Base-by-base conservation (phyloP, 2,797 vertebrate species). In the Clarias fuscus region DNA sequence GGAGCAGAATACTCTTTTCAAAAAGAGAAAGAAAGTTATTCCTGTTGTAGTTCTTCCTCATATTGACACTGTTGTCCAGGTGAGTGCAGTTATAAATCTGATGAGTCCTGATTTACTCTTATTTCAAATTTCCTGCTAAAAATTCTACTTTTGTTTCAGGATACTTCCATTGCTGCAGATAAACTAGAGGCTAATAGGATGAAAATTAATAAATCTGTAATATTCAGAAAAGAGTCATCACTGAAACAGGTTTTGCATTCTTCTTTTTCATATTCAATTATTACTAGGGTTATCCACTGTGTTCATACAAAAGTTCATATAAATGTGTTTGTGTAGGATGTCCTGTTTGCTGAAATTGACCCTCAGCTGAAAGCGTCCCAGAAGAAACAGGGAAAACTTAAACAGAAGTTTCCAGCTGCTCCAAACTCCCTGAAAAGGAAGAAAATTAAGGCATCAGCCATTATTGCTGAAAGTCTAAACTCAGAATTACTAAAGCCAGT, bases 321-420 rank as follows among this genome's bases (percentile, higher is more conserved):
- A 22, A 86, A 7, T 72, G 7, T 67, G 15, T 48, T 30, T 82
- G 24, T 86, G 75, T 83, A 91, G 89, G 87, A 88, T 78, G 18
- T 85, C 17, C 71, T 89, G 5, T 88, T 84, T 86, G 86, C 85
- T 65, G 87, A 88, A 30, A 53, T 86, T 43, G 61, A 89, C 72
- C 87, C 86, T 80, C 82, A 85, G 27, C 62, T 83, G 48, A 83
- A 86, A 62, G 86, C 76, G 43, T 75, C 86, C 43, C 88, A 95
- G 91, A 97, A 96, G 95, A 96, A 95, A 90, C 95, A 94, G 94
- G 95, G 96, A 90, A 96, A 92, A 84, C 93, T 95, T 89, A 96
- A 96, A 91, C 95, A 96, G 93, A 95, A 94, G 92, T 92, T 93
- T 77, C 95, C 95, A 87, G 95, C 92, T 91, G 94, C 92, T 92